Conservation (phyloP, 1,140 invertebrate genomes). For the Thaumetopoea pityocampa region DNA sequence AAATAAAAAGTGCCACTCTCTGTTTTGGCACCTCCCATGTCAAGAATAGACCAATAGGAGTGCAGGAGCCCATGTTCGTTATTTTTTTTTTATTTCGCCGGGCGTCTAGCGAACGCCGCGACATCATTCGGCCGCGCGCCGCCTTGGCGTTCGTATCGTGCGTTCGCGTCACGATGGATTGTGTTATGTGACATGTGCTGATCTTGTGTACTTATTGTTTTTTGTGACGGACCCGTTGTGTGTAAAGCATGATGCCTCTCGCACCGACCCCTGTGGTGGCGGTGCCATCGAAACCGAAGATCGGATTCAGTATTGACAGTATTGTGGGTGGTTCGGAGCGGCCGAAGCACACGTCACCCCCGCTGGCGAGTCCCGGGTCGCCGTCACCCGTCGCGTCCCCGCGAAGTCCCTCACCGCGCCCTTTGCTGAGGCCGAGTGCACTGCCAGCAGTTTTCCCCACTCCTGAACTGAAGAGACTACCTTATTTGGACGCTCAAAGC, state of each 20-base stretch:
- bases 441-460: conserved; percentile 77
- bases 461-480: conserved; percentile 79
- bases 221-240: conserved; percentile 54
- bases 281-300: conserved; percentile 92
- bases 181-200: conserved; percentile 66
- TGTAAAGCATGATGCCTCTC: conserved; percentile 87
- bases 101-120: conserved; percentile 25
- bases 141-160: conserved; percentile 64
- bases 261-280: conserved; percentile 90
- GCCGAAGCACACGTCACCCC: conserved; percentile 60
- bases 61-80: conserved; percentile 46
- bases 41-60: conserved; percentile 38
- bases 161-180: conserved; percentile 65
- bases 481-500: conserved; percentile 74
- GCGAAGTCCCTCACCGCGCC: conserved; percentile 71
- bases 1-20: conserved; percentile 37
- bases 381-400: conserved; percentile 66
- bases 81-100: conserved; percentile 40
- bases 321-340: conserved; percentile 85
- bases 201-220: conserved; percentile 51
- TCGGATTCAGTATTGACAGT: conserved; percentile 96
- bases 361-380: conserved; percentile 72
- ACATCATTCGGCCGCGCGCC: conserved; percentile 69
- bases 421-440: conserved; percentile 74
- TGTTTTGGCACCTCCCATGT: conserved; percentile 36